phyloP scores from a whole-genome alignment of 2,888 invertebrate genomes.

The Caprella mutica region DNA sequence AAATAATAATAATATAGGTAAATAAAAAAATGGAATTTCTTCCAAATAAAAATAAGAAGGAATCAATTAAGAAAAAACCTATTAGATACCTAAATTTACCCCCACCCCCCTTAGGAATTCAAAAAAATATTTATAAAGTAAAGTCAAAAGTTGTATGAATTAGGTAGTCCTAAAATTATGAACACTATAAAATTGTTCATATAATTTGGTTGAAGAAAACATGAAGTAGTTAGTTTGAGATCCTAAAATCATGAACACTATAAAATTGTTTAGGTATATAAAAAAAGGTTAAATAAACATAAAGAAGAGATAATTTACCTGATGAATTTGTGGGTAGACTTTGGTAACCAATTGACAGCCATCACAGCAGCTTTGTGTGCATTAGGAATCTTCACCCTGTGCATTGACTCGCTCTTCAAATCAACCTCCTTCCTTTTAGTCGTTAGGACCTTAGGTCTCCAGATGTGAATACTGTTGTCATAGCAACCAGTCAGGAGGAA shows the following conservation, averaged over 20 bases:
- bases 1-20: not conserved
- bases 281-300: not conserved
- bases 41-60: not conserved
- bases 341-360: conserved; percentile 72
- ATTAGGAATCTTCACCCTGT: conserved; percentile 61
- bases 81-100: too few species aligned
- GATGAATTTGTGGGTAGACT: conserved; percentile 55
- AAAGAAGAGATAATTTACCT: conserved; percentile 40
- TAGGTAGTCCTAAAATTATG: too few species aligned
- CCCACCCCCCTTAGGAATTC: too few species aligned
- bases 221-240: too few species aligned
- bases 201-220: too few species aligned
- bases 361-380: conserved; percentile 80
- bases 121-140: too few species aligned
- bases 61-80: too few species aligned
- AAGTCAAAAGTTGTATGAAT: too few species aligned
- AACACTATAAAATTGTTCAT: too few species aligned
- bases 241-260: too few species aligned
- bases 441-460: conserved; percentile 63
- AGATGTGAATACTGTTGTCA: conserved; percentile 81
- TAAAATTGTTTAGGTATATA: too few species aligned
- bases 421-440: conserved; percentile 1
- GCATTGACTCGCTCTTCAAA: conserved; percentile 44
- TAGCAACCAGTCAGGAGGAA: conserved; percentile 92
- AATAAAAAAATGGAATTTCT: not conserved